Conservation (phyloP, 2,113 vertebrate genomes). For the Sigmodon hispidus region DNA sequence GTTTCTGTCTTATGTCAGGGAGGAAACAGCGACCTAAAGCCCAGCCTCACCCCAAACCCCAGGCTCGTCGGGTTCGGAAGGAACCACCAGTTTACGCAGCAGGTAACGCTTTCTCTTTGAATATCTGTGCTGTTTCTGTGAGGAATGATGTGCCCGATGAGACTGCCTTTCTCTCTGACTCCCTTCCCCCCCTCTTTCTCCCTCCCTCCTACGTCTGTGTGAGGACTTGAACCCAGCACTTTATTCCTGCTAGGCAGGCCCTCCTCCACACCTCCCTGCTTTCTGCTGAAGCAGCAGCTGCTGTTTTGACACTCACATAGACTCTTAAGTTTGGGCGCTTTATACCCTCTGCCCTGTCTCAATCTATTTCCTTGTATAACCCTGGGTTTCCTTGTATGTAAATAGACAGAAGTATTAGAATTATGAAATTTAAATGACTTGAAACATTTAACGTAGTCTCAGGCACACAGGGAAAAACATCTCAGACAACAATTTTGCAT, state of each 20-base stretch:
- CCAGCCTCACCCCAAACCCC: slow-evolving; percentile 82
- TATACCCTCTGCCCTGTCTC: background rate
- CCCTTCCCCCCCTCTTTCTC: background rate
- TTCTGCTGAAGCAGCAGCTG: background rate
- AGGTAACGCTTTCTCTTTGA: slow-evolving; percentile 84
- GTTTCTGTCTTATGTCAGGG: slow-evolving; percentile 78
- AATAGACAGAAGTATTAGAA: slow-evolving; percentile 4
- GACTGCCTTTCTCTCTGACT: too few relatives aligned
- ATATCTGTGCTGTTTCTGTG: background rate
- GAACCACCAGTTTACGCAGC: slow-evolving; percentile 88
- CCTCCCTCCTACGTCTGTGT: too few relatives aligned
- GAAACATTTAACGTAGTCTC: background rate
- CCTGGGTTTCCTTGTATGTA: slow-evolving; percentile 35
- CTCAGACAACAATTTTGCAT: background rate
- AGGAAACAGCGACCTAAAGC: slow-evolving; percentile 80
- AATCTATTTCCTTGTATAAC: background rate
- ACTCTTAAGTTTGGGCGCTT: background rate
- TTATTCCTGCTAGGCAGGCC: background rate
- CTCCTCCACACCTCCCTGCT: background rate
- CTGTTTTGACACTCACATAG: background rate
- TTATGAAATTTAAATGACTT: slow-evolving; percentile 12
- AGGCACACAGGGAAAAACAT: background rate
- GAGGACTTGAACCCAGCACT: background rate
- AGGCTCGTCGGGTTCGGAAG: slow-evolving; percentile 85
- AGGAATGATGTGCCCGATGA: background rate